These are phyloP conservation scores for Mionectes macconnelli DNA, from an alignment of 2,113 vertebrate genomes.

Conservation along the genomic window DNA sequence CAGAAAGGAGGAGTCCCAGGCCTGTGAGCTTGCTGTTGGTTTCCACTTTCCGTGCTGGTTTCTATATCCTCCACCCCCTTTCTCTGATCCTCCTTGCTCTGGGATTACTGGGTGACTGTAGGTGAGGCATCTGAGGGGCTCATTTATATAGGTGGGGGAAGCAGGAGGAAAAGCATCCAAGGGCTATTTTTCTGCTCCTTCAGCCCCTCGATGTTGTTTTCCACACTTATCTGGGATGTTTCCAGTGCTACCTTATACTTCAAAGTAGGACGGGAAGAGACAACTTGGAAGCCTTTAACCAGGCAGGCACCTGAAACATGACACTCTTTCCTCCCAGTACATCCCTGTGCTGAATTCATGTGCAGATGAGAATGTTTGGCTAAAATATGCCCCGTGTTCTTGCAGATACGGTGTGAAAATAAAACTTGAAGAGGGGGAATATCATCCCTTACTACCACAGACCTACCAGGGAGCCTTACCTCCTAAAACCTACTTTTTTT, in stretches of 20 bases:
- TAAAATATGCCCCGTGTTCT: background rate
- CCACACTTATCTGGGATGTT: background rate
- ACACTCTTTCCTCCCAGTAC: background rate
- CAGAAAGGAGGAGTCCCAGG: background rate
- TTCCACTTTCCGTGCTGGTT: background rate
- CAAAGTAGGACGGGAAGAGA: background rate
- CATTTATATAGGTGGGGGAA: background rate
- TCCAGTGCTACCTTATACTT: background rate
- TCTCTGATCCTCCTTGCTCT: background rate
- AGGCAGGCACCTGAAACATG: background rate
- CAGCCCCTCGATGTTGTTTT: background rate
- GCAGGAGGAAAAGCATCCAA: background rate
- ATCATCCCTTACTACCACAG: background rate
- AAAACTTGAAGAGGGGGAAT: background rate
- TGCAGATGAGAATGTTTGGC: background rate
- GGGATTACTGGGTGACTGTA: slow-evolving; percentile 10
- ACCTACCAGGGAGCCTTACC: background rate
- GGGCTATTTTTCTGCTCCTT: background rate
- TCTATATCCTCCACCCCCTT: background rate
- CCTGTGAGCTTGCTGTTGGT: background rate
- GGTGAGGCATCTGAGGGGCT: background rate
- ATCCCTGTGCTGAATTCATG: background rate
- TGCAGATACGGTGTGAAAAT: background rate
- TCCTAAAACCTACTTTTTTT: background rate
- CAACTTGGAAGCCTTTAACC: rapidly evolving